Conservation (phyloP, 1,140 invertebrate species). For the Antheraea pernyi region DNA sequence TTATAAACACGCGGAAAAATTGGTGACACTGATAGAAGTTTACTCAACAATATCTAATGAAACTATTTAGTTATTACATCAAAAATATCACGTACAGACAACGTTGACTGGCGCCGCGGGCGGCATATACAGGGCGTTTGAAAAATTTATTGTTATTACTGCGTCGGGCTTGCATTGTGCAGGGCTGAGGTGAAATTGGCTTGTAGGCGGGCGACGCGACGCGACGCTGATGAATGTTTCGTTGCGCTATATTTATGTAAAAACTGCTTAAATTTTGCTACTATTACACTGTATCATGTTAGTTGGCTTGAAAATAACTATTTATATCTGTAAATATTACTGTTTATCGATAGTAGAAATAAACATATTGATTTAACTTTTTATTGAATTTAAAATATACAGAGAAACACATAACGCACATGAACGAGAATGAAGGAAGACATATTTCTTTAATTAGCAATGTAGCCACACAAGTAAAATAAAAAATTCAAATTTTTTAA, state of each 20-base stretch:
- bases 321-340: no score
- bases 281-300: not conserved
- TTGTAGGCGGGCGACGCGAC: constrained; percentile 8
- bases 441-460: no score
- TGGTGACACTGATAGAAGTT: not conserved
- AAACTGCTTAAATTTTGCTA: not conserved
- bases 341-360: no score
- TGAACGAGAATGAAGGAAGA: no score
- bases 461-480: no score
- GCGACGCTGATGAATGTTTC: not conserved
- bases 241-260: not conserved
- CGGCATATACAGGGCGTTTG: constrained; percentile 26
- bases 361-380: no score
- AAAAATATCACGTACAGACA: constrained; percentile 32
- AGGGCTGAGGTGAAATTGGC: constrained; percentile 14
- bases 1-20: not conserved
- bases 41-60: constrained; percentile 1
- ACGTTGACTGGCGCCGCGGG: constrained; percentile 23
- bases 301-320: not conserved
- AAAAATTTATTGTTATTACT: constrained; percentile 28
- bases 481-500: no score
- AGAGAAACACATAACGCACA: no score
- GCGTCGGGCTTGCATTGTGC: constrained; percentile 9
- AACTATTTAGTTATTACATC: constrained; percentile 26
- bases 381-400: no score